Evolutionary conservation across 2,797 vertebrate species (phyloP).

Genomic region (Sebastes minor): DNA sequence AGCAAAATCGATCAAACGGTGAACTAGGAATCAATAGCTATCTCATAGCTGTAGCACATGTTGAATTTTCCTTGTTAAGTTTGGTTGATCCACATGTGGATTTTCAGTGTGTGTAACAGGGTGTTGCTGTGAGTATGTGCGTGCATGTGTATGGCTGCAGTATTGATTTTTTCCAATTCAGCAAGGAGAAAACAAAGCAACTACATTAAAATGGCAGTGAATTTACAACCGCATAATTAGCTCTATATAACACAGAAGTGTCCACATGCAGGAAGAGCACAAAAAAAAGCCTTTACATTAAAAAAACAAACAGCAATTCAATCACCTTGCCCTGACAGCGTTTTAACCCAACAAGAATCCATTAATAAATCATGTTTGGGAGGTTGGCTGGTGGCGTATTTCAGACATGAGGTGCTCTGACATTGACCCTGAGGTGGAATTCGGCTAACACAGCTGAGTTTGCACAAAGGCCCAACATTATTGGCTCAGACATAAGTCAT

Average conservation of each 20-base stretch:
- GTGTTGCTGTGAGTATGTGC: not conserved
- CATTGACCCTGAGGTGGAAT: constrained; percentile 77
- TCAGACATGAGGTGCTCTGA: constrained; percentile 72
- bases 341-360: constrained; percentile 54
- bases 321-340: constrained; percentile 14
- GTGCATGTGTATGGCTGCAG: constrained; percentile 46
- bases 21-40: constrained; percentile 81
- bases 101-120: constrained; percentile 1
- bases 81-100: constrained; percentile 66
- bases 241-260: not conserved
- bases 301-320: constrained; percentile 39
- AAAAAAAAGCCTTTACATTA: not conserved
- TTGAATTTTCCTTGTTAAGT: constrained; percentile 73
- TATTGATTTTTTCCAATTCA: constrained; percentile 67
- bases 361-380: constrained; percentile 66
- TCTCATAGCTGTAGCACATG: constrained; percentile 73
- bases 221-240: constrained; percentile 52
- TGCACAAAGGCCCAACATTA: constrained; percentile 77
- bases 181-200: constrained; percentile 68
- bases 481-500: constrained; percentile 77
- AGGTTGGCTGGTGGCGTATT: constrained; percentile 55
- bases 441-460: constrained; percentile 80
- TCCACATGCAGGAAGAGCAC: not conserved
- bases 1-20: constrained; percentile 76
- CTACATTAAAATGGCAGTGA: constrained; percentile 67